These are phyloP conservation scores for Sylvicapra grimmia DNA, from an alignment of 2,113 vertebrate genomes.

Conservation along the genomic window DNA sequence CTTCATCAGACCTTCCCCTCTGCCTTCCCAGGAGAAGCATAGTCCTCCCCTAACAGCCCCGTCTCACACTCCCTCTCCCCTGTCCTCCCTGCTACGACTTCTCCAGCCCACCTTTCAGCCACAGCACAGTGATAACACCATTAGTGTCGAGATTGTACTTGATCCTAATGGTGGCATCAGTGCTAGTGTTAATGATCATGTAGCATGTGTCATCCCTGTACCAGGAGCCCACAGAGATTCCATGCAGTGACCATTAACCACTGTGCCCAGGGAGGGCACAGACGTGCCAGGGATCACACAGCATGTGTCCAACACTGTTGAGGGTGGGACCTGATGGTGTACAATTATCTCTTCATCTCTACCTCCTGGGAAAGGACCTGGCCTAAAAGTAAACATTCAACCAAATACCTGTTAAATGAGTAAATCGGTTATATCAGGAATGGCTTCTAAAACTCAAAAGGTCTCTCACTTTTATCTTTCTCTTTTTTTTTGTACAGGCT, in stretches of 20 bases:
- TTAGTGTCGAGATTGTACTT: background rate
- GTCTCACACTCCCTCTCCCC: background rate
- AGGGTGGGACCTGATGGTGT: background rate
- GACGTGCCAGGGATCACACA: background rate
- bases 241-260: accelerated
- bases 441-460: background rate
- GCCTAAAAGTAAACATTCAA: background rate
- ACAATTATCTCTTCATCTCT: background rate
- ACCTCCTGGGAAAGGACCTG: background rate
- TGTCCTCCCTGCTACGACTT: background rate
- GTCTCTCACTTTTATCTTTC: background rate
- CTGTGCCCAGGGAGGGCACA: background rate
- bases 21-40: background rate
- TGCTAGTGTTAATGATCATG: accelerated
- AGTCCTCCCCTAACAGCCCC: background rate
- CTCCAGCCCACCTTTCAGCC: background rate
- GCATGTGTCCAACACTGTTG: background rate
- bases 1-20: background rate
- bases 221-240: background rate
- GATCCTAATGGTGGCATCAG: background rate
- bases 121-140: background rate
- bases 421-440: background rate
- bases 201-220: background rate
- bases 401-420: background rate
- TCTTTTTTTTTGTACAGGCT: background rate